Evolutionary conservation across 2,888 invertebrate species (phyloP), one percentile per base, ranked within the genome.

Genomic region (Eupithecia inturbata): DNA sequence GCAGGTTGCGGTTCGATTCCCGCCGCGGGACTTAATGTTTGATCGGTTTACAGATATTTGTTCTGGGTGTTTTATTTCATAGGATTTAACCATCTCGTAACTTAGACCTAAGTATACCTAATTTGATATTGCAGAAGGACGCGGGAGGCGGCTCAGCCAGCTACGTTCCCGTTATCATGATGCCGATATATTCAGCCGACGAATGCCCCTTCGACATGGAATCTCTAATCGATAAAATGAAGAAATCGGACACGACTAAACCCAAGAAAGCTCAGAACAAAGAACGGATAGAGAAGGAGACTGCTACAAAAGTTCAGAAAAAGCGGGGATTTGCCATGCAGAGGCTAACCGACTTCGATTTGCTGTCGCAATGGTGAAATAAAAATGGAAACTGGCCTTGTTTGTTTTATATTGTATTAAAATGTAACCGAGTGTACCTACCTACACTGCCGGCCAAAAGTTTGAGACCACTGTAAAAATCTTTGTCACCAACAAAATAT

Each of bases 161-260:
- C 31, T 93, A 89, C 67, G 88, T 93, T 2, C 93, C 93, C 3
- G 87, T 94, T 0, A 90, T 94, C 53, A 90, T 94, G 91, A 92
- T 94, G 92, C 93, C 93, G 1, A 87, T 94, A 70, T 88, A 87
- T 70, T 79, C 92, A 4, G 88, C 92, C 3, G 90, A 92, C 57
- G 80, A 91, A 68, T 93, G 93, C 62, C 92, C 93, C 3, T 92
- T 93, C 71, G 92, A 93, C 77, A 88, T 93, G 83, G 86, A 92
- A 7, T 90, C 90, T 79, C 91, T 91, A 83, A 76, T 88, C 5
- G 81, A 89, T 77, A 91, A 90, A 83, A 86, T 87, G 1, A 86
- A 88, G 71, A 86, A 88, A 71, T 87, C 87, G 53, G 39, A 80
- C 0, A 87, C 87, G 78, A 67, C 67, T 4, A 88, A 88, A 79